Percentiles rank a stretch among this genome's conserved stretches.
Evolutionary conservation across 1,140 invertebrate genomes (phyloP).

Genomic region (Ceratosolen solmsi): DNA sequence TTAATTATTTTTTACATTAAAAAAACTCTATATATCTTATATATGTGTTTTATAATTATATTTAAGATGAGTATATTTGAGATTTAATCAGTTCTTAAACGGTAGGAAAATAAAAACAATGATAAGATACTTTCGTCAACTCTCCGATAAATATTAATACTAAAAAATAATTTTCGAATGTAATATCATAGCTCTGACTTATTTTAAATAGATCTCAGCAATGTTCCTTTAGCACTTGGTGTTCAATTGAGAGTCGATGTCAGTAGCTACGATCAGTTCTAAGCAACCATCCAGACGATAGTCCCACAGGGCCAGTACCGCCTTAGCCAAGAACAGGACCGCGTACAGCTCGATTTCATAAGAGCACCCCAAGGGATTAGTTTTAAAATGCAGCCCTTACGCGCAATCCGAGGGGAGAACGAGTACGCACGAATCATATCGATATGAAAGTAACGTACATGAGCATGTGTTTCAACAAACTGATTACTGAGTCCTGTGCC

Average conservation of each 20-base stretch:
- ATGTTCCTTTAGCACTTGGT: not conserved
- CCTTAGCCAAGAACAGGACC: slow-evolving; percentile 59
- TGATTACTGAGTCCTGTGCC: slow-evolving; percentile 17
- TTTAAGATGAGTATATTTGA: too few relatives aligned
- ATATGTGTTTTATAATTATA: too few relatives aligned
- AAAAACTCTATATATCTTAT: too few relatives aligned
- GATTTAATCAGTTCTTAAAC: too few relatives aligned
- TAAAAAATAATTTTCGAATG: not conserved
- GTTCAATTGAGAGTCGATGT: slow-evolving; percentile 10
- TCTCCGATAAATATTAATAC: not conserved
- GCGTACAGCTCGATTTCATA: slow-evolving; percentile 58
- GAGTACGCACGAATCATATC: slow-evolving; percentile 57
- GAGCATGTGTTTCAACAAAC: slow-evolving; percentile 10
- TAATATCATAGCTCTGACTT: not conserved
- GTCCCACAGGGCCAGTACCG: slow-evolving; percentile 59
- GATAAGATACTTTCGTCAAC: too few relatives aligned
- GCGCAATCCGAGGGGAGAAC: slow-evolving; percentile 26
- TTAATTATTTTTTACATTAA: too few relatives aligned
- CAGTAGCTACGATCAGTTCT: slow-evolving; percentile 21
- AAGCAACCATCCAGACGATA: not conserved
- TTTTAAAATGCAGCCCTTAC: slow-evolving; percentile 65
- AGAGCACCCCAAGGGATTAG: slow-evolving; percentile 58
- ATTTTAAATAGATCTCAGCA: not conserved
- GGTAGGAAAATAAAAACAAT: not conserved
- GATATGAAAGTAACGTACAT: slow-evolving; percentile 44